Base-by-base conservation (phyloP, 1,140 invertebrate genomes). In the Musca vetustissima region DNA sequence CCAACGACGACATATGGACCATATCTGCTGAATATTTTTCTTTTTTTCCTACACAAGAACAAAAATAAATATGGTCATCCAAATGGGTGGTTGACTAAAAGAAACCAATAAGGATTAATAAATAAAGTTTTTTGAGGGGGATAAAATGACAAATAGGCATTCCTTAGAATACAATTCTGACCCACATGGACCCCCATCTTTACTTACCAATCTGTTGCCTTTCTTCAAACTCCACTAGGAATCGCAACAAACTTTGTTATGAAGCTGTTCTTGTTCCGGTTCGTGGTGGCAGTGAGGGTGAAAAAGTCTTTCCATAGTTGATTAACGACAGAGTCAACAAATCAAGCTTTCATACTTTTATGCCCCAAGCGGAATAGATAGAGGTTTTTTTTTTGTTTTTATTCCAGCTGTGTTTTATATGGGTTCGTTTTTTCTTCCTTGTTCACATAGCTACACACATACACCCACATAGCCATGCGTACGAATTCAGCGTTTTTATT, bases 71-170 rank as follows among this genome's bases (percentile, higher is more conserved):
- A 9, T 9, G 50, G 19, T 53, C 52, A 22, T 15, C 52, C 52
- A 53, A 13, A 22, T 24, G 22, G 6, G 6, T 13, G 21, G 22
- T 13, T 53, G 21, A 53, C 52, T 53, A 13, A 15, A 53, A 53
- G 19, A 53, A 53, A 22, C 52, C 52, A 53, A 53, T 53, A 53
- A 53, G 52, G 52, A 53, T 53, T 53, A 53, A 53, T 53, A 53
- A 53, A 53, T 53, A 53, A 53, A 53, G 52, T 53, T 53, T 24
- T 22, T 43, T 43, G 3, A 4, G 4, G 36, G 19, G 13, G n/a
- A n/a, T n/a, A 8, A 53, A 53, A 53, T 53, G 52, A 53, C 52
- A 53, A 53, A 53, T 53, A 53, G 52, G 19, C 52, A 24, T 53
- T 53, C 6, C 22, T 53, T 19, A 19, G 1, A 21, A 17, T 17